phyloP scores from a whole-genome alignment of 92 coral and sea anemone species.

The Muricea muricata region DNA sequence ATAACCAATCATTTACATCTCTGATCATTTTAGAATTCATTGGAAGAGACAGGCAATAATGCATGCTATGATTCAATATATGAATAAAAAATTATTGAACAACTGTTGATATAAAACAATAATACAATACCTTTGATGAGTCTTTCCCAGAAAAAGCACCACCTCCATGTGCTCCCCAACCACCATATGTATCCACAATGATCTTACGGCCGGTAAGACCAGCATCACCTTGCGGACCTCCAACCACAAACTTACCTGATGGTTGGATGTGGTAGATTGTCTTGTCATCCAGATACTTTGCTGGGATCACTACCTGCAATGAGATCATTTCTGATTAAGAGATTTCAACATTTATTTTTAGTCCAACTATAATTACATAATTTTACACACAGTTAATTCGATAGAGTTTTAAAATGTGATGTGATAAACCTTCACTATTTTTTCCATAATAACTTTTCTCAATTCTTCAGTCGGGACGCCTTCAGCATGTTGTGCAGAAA shows the following conservation, averaged over 20 bases:
- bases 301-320: background rate
- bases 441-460: conserved; percentile 55
- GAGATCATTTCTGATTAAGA: background rate
- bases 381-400: no score
- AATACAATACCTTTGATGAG: conserved; percentile 47
- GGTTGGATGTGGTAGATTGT: conserved; percentile 64
- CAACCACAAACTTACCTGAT: conserved; percentile 70
- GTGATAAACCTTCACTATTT: conserved; percentile 60
- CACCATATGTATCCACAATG: conserved; percentile 80
- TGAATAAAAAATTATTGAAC: background rate
- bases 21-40: no score
- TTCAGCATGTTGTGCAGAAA: conserved; percentile 70
- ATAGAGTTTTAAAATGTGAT: no score
- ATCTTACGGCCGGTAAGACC: conserved; percentile 81
- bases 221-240: conserved; percentile 79
- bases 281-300: background rate
- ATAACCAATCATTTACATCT: no score
- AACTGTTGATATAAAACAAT: conserved; percentile 9
- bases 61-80: background rate
- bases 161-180: conserved; percentile 75
- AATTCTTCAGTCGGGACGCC: conserved; percentile 32
- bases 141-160: conserved; percentile 85
- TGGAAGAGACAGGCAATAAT: no score
- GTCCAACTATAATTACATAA: no score
- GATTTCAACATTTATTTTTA: no score